Percentiles rank a stretch among this genome's conserved stretches.
Evolutionary conservation across 2,797 vertebrate species (phyloP).

Genomic region (Scyliorhinus canicula): DNA sequence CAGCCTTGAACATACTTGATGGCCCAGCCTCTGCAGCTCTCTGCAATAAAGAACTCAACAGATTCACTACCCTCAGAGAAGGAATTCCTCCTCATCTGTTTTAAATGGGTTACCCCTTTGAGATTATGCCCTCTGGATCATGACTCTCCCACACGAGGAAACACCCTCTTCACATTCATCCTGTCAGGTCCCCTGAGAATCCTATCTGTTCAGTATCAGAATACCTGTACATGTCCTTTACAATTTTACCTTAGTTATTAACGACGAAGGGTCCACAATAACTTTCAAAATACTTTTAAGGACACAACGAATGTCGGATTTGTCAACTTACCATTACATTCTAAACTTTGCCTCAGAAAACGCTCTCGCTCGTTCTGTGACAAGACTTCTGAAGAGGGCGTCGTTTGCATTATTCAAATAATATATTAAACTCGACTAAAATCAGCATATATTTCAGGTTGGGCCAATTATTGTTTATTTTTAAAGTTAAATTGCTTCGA

Average conservation of each 20-base stretch:
- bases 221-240: background rate
- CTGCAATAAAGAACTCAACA: no score
- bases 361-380: background rate
- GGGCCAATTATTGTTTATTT: no score
- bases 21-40: no score
- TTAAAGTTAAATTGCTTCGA: background rate
- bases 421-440: background rate
- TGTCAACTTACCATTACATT: background rate
- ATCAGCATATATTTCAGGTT: background rate
- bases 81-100: no score
- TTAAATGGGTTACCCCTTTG: no score
- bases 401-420: background rate
- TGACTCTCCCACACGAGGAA: no score
- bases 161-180: no score
- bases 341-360: background rate
- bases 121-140: no score
- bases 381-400: background rate
- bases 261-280: background rate
- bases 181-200: no score
- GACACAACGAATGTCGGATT: background rate
- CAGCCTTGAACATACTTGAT: no score
- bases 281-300: background rate
- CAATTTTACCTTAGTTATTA: background rate
- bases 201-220: background rate
- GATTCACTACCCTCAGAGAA: no score